Evolutionary conservation across 2,888 invertebrate genomes (phyloP).

Genomic region (Trachelus stipa): DNA sequence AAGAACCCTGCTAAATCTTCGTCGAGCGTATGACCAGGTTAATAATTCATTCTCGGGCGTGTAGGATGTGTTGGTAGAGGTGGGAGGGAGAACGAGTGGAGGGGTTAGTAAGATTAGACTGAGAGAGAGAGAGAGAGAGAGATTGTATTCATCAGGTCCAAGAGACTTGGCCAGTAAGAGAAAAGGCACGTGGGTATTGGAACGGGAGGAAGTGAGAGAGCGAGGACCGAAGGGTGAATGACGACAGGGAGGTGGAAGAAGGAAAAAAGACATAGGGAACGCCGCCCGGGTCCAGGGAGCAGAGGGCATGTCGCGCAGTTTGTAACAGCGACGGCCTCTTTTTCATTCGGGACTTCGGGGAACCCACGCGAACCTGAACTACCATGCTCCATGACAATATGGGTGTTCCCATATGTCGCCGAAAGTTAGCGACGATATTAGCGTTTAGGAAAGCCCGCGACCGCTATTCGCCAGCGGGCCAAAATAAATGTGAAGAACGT

Average conservation of each 20-base stretch:
- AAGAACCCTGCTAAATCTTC: neutral
- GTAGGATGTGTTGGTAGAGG: neutral
- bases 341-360: slow-evolving; percentile 3
- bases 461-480: neutral
- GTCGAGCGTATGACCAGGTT: neutral
- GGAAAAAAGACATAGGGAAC: neutral
- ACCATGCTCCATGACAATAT: slow-evolving; percentile 5
- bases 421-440: slow-evolving; percentile 31
- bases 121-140: neutral
- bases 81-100: too few relatives aligned
- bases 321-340: slow-evolving; percentile 7
- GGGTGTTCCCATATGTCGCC: slow-evolving; percentile 33
- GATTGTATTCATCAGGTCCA: too few relatives aligned
- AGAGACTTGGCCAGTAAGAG: too few relatives aligned
- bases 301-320: slow-evolving; percentile 4
- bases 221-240: neutral
- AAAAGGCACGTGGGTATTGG: too few relatives aligned
- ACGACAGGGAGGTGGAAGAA: neutral
- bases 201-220: neutral
- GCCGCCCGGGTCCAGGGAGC: neutral
- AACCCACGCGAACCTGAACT: slow-evolving; percentile 3
- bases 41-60: slow-evolving; percentile 2
- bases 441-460: neutral
- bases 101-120: neutral
- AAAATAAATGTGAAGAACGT: neutral